Percentiles rank a stretch among this genome's conserved stretches.
Conservation (phyloP, 2,888 invertebrate species). For the Hirtodrosophila confusa region DNA sequence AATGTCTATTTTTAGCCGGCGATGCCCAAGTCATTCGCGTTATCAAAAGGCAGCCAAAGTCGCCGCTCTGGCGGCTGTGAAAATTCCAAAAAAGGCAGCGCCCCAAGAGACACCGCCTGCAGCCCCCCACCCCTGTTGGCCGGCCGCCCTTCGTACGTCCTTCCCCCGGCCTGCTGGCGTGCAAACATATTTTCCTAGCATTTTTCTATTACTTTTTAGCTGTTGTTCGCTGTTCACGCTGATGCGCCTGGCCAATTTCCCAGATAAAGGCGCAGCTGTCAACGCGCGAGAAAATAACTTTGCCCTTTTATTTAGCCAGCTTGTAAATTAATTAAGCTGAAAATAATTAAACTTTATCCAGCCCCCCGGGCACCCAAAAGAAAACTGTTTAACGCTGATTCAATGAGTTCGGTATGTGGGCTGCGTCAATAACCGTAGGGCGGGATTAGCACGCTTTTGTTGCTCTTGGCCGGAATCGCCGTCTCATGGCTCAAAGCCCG, state of each 20-base stretch:
- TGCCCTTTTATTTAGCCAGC: conserved; percentile 42
- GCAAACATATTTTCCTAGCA: conserved; percentile 53
- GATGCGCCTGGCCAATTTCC: conserved; percentile 55
- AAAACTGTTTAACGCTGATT: conserved; percentile 35
- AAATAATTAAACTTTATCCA: conserved; percentile 72
- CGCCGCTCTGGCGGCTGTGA: conserved; percentile 63
- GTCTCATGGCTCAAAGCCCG: conserved; percentile 15
- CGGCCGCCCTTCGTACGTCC: conserved; percentile 7
- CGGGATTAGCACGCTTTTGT: conserved; percentile 66
- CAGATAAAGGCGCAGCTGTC: conserved; percentile 62
- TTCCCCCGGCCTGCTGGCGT: conserved; percentile 22
- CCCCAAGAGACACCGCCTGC: conserved; percentile 32
- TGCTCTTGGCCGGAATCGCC: conserved; percentile 11
- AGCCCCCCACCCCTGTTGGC: no score
- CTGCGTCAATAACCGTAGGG: conserved; percentile 71
- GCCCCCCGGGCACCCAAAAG: conserved; percentile 24
- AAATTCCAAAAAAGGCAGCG: conserved; percentile 69
- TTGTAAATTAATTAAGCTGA: conserved; percentile 73
- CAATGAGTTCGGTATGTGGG: conserved; percentile 55
- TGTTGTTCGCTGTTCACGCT: background rate
- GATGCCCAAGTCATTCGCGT: conserved; percentile 53
- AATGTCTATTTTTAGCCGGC: conserved; percentile 51
- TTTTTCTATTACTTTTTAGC: conserved; percentile 39
- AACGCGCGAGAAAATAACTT: conserved; percentile 48
- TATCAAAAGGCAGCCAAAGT: conserved; percentile 56